These are phyloP conservation scores for Danio aesculapii DNA, from an alignment of 2,797 vertebrate genomes.

Conservation along the genomic window DNA sequence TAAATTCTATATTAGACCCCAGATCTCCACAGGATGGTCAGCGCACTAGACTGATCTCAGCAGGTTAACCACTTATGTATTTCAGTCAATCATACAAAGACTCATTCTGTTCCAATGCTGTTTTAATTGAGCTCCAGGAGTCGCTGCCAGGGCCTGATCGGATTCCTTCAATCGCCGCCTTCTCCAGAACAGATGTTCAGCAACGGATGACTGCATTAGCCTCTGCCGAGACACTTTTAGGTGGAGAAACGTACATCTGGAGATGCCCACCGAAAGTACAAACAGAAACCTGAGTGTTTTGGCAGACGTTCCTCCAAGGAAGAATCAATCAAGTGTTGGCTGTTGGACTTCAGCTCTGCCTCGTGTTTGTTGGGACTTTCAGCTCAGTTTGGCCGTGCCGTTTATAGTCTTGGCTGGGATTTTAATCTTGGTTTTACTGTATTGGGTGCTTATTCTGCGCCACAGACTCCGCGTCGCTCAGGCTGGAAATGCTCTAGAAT, in stretches of 20 bases:
- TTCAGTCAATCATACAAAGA: conserved; percentile 28
- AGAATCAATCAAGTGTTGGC: conserved; percentile 58
- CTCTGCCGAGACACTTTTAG: conserved; percentile 8
- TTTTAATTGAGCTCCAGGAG: conserved; percentile 33
- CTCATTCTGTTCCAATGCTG: conserved; percentile 28
- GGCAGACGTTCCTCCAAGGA: conserved; percentile 14
- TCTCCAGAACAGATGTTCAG: conserved; percentile 38
- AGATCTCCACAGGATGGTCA: conserved; percentile 31
- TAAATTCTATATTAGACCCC: conserved; percentile 30
- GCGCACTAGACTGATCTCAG: conserved; percentile 33
- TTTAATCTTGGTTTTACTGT: conserved; percentile 76
- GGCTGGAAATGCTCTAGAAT: conserved; percentile 72
- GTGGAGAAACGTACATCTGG: conserved; percentile 23
- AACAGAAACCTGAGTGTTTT: conserved; percentile 26
- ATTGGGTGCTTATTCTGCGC: conserved; percentile 73
- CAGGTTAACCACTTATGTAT: conserved; percentile 26
- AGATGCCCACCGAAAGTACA: conserved; percentile 64
- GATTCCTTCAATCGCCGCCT: neutral
- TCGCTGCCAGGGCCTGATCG: conserved; percentile 6
- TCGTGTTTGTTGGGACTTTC: conserved; percentile 67
- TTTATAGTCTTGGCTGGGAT: conserved; percentile 73
- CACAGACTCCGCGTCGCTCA: conserved; percentile 72
- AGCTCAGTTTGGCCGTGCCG: conserved; percentile 67
- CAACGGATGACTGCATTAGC: neutral
- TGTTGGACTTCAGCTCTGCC: conserved; percentile 60